These are phyloP conservation scores for Aspidiotus rigidus DNA, from an alignment of 2,888 invertebrate genomes.

Conservation along the genomic window DNA sequence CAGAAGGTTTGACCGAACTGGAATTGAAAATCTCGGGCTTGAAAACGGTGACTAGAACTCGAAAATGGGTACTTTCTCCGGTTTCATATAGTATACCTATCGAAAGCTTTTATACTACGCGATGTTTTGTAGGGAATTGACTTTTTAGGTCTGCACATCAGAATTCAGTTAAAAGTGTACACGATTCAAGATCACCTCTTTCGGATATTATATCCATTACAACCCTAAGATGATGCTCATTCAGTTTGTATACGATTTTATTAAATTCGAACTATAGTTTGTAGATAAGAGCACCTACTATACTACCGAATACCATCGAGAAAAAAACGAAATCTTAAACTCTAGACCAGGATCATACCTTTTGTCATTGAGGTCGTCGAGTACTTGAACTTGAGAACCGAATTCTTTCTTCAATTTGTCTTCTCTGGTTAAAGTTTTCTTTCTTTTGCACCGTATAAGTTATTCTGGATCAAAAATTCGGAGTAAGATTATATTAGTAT, in stretches of 20 bases:
- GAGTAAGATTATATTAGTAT: too few species aligned
- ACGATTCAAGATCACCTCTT: constrained; percentile 67
- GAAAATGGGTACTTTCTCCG: constrained; percentile 84
- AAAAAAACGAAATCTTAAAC: constrained; percentile 90
- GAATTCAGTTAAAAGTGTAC: constrained; percentile 72
- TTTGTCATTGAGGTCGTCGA: constrained; percentile 77
- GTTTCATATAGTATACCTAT: constrained; percentile 64
- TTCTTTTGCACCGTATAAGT: constrained; percentile 20
- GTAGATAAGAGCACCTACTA: constrained; percentile 43
- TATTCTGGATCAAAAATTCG: too few species aligned
- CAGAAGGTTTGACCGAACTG: constrained; percentile 37
- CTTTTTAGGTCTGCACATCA: constrained; percentile 65
- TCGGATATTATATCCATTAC: constrained; percentile 79
- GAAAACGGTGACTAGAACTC: constrained; percentile 81
- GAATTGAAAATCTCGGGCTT: constrained; percentile 51
- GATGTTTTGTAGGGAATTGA: constrained; percentile 62
- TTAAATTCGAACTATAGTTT: neutral
- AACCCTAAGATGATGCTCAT: constrained; percentile 49
- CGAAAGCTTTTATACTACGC: constrained; percentile 70
- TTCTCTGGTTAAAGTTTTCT: constrained; percentile 19
- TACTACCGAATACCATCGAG: constrained; percentile 83
- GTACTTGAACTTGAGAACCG: constrained; percentile 72
- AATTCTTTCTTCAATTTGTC: constrained; percentile 57
- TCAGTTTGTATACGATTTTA: neutral
- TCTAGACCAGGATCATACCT: constrained; percentile 75